A percentile compares a stretch with the other conserved stretches of the same genome.
These are phyloP conservation scores for Pogonomyrmex californicus DNA, from an alignment of 1,140 invertebrate genomes.

Conservation along the genomic window DNA sequence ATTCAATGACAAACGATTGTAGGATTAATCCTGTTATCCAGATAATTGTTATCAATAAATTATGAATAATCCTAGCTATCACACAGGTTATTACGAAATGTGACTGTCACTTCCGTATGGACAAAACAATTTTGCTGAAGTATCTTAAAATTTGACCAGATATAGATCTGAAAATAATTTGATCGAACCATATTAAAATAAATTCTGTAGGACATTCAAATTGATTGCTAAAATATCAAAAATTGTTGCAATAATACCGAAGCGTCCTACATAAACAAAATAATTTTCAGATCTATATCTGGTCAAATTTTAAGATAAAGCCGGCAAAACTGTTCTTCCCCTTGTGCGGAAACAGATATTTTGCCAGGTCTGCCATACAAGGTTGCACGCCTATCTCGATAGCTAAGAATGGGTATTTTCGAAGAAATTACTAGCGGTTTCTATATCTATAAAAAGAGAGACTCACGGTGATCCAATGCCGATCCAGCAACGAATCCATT, in stretches of 20 bases:
- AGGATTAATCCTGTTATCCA: not conserved
- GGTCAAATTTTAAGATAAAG: too few relatives aligned
- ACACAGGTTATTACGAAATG: not conserved
- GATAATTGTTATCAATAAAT: constrained; percentile 18
- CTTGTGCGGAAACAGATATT: not conserved
- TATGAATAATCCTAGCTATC: not conserved
- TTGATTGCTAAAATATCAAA: too few relatives aligned
- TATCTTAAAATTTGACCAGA: too few relatives aligned
- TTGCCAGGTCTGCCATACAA: not conserved
- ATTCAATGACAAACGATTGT: not conserved
- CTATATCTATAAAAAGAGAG: not conserved
- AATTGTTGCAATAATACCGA: too few relatives aligned
- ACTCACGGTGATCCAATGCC: constrained; percentile 84
- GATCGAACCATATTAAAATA: too few relatives aligned
- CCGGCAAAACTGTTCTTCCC: too few relatives aligned
- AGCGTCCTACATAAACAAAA: too few relatives aligned
- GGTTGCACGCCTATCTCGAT: not conserved
- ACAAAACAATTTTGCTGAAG: too few relatives aligned
- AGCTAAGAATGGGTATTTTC: not conserved
- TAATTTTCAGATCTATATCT: too few relatives aligned
- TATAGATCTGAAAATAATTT: too few relatives aligned
- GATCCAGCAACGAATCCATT: constrained; percentile 77
- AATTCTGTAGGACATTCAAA: too few relatives aligned
- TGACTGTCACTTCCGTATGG: not conserved
- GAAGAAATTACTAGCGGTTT: not conserved